Percentiles rank a stretch among this genome's conserved stretches.
Evolutionary conservation across 2,113 vertebrate genomes (phyloP).

Genomic region (Stictonetta naevosa): DNA sequence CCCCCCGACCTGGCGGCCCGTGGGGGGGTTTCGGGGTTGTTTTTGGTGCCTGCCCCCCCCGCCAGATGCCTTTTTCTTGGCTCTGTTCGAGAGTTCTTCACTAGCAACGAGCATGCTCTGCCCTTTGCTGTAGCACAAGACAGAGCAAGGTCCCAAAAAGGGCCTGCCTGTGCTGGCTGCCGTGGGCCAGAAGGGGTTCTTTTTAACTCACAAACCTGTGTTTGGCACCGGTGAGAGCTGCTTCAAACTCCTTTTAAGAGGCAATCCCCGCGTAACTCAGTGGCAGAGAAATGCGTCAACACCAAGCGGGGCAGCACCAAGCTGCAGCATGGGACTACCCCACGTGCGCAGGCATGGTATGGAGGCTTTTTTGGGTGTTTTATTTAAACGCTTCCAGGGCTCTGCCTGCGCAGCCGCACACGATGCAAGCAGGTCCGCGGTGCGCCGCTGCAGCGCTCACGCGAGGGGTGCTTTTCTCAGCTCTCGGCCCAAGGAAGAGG

Average conservation of each 20-base stretch:
- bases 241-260: background rate
- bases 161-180: fast-evolving
- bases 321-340: background rate
- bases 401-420: background rate
- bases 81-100: background rate
- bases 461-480: no score
- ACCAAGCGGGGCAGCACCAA: background rate
- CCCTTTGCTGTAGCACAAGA: background rate
- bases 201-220: background rate
- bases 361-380: background rate
- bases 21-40: no score
- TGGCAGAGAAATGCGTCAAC: fast-evolving
- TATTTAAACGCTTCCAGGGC: background rate
- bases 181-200: fast-evolving
- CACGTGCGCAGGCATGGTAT: fast-evolving
- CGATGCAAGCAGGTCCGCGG: fast-evolving
- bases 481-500: background rate
- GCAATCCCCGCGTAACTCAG: fast-evolving
- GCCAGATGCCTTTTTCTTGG: fast-evolving
- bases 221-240: background rate
- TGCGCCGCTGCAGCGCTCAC: background rate
- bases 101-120: fast-evolving
- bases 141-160: background rate
- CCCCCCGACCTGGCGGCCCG: no score
- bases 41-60: background rate